Evolutionary conservation across 92 coral and sea anemone genomes (phyloP).

Genomic region (Zoanthus gigantus): DNA sequence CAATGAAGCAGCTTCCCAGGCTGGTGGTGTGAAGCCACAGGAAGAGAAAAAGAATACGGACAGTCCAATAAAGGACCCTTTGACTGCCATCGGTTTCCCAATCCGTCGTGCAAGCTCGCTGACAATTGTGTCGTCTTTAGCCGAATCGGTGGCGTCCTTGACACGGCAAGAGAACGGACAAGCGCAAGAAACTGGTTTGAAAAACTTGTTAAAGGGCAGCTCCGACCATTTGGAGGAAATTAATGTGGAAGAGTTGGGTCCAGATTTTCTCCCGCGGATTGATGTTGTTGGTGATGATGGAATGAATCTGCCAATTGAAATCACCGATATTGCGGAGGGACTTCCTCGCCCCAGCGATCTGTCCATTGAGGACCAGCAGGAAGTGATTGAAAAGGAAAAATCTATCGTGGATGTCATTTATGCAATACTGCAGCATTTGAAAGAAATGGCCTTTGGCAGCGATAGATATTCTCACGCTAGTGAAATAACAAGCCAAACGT

Average conservation of each 20-base stretch:
- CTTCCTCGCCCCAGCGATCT: neutral
- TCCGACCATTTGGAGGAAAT: neutral
- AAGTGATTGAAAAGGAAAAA: constrained; percentile 8
- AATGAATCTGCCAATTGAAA: constrained; percentile 3
- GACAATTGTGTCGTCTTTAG: constrained; percentile 4
- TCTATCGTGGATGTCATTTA: constrained; percentile 12
- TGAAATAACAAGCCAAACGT: constrained; percentile 33
- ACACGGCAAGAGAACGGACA: neutral
- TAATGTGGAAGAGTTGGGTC: neutral
- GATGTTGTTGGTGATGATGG: constrained; percentile 1
- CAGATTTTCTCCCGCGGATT: neutral
- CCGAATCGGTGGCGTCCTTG: neutral
- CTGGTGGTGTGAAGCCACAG: neutral
- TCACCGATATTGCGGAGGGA: constrained; percentile 31
- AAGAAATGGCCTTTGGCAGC: constrained; percentile 24
- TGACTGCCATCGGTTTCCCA: neutral
- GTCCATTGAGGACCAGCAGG: neutral
- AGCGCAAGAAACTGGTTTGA: neutral
- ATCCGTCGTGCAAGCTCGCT: constrained; percentile 15
- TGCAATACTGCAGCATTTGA: constrained; percentile 30
- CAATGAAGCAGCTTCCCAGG: neutral
- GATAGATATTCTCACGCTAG: constrained; percentile 11
- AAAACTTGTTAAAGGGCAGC: neutral
- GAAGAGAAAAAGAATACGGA: neutral
- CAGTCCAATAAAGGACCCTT: neutral